Percentiles rank a stretch among this genome's conserved stretches.
Conservation (phyloP, 2,888 invertebrate species). For the Spatulosminthurus flaviceps region DNA sequence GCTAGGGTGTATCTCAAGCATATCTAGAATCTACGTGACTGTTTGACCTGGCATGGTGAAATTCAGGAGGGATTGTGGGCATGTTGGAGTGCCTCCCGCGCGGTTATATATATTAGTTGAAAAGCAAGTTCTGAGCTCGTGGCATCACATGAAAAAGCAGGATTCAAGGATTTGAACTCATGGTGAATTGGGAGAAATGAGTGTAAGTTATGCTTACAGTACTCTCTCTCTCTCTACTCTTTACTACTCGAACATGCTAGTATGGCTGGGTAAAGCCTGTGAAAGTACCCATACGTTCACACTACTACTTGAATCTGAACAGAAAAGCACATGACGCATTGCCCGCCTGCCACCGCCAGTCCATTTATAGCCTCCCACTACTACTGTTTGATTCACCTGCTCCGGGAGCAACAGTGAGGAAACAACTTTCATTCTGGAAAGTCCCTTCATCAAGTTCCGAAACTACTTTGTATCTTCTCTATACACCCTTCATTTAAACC, state of each 20-base stretch:
- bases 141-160: neutral
- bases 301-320: slow-evolving; percentile 9
- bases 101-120: neutral
- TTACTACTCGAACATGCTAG: neutral
- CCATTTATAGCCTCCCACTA: slow-evolving; percentile 35
- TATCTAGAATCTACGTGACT: too few relatives aligned
- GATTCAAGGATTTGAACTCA: slow-evolving; percentile 24
- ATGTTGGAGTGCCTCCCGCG: too few relatives aligned
- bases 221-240: too few relatives aligned
- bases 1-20: too few relatives aligned
- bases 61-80: too few relatives aligned
- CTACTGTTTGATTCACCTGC: slow-evolving; percentile 46
- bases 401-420: slow-evolving; percentile 59
- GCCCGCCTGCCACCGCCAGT: slow-evolving; percentile 38
- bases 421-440: slow-evolving; percentile 52
- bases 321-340: slow-evolving; percentile 43
- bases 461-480: too few relatives aligned
- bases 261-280: neutral
- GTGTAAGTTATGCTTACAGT: neutral
- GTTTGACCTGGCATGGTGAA: too few relatives aligned
- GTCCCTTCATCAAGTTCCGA: neutral
- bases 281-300: slow-evolving; percentile 26
- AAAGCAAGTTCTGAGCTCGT: neutral
- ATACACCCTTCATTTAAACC: too few relatives aligned
- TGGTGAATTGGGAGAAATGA: neutral